Evolutionary conservation across 2,888 invertebrate genomes (phyloP), one percentile per base, ranked within the genome.

Genomic region (Nycteola revayana): DNA sequence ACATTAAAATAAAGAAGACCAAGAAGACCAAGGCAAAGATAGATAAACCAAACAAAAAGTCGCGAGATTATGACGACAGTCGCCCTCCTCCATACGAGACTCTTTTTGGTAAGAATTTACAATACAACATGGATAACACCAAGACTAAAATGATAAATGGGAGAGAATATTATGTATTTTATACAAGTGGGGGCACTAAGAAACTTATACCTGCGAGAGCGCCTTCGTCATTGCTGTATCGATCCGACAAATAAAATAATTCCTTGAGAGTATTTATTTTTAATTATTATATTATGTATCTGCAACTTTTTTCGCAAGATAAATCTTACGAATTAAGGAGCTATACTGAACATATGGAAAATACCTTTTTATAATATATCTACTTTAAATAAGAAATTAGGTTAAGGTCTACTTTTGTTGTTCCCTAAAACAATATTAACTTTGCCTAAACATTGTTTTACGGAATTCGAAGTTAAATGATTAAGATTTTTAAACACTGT

Each of bases 211-310:
- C 95, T 0, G 89, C 93, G 0, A 81, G 95, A 48, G 91, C 93
- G 1, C 94, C 95, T 0, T 95, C 95, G 0, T 94, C 95, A 7
- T 91, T 94, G 28, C 76, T 95, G 2, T 95, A 94, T 78, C 93
- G 93, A 33, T 60, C 61, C 29, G 42, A 58, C 25, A 60, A 59
- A 10, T 42, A 48, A 36, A 2, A 7, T 17, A 7, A 3, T 3
- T 7, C 10, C 1, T 8, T n/a, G 4, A 10, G 28, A n/a, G n/a
- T n/a, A n/a, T n/a, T n/a, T n/a, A n/a, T n/a, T n/a, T n/a, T n/a
- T n/a, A n/a, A n/a, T n/a, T n/a, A n/a, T n/a, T n/a, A n/a, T n/a
- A n/a, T n/a, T n/a, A n/a, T n/a, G n/a, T n/a, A n/a, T n/a, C n/a
- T n/a, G n/a, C n/a, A n/a, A n/a, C n/a, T n/a, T n/a, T n/a, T n/a